Percentiles rank a stretch among this genome's conserved stretches.
Conservation (phyloP, 2,888 invertebrate species). For the Cartodere bifasciata region DNA sequence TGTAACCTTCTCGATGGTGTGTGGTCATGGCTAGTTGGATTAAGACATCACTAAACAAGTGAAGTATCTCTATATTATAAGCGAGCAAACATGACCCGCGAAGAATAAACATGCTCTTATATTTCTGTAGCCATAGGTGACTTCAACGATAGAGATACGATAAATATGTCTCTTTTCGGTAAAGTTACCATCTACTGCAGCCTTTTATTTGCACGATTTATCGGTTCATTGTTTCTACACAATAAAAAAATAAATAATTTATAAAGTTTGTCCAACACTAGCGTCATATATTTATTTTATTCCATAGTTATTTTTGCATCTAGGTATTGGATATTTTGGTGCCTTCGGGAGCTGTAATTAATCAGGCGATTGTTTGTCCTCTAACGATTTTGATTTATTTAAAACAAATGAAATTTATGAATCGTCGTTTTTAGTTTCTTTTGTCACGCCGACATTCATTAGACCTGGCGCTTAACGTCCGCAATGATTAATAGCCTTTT, state of each 20-base stretch:
- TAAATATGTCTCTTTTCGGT: conserved; percentile 14
- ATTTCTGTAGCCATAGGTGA: conserved; percentile 13
- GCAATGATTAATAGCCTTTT: conserved; percentile 14
- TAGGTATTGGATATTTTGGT: too few relatives aligned
- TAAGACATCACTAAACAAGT: conserved; percentile 13
- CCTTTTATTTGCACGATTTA: conserved; percentile 11
- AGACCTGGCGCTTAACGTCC: conserved; percentile 24
- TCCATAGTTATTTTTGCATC: too few relatives aligned
- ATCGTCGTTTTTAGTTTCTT: conserved; percentile 24
- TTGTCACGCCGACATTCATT: conserved; percentile 25
- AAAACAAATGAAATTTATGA: conserved; percentile 30
- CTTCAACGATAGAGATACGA: conserved; percentile 13
- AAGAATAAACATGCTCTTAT: conserved; percentile 14
- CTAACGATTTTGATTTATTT: conserved; percentile 27
- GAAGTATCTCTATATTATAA: conserved; percentile 14
- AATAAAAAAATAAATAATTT: conserved; percentile 14
- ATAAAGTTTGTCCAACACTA: conserved; percentile 13
- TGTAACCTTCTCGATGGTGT: too few relatives aligned
- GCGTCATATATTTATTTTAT: too few relatives aligned
- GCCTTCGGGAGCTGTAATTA: conserved; percentile 25
- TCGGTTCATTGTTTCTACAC: conserved; percentile 11
- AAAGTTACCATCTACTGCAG: conserved; percentile 12
- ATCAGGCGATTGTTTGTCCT: conserved; percentile 25
- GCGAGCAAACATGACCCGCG: conserved; percentile 13
- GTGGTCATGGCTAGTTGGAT: too few relatives aligned